Conservation (phyloP, 2,113 vertebrate genomes). For the Agelaius tricolor region DNA sequence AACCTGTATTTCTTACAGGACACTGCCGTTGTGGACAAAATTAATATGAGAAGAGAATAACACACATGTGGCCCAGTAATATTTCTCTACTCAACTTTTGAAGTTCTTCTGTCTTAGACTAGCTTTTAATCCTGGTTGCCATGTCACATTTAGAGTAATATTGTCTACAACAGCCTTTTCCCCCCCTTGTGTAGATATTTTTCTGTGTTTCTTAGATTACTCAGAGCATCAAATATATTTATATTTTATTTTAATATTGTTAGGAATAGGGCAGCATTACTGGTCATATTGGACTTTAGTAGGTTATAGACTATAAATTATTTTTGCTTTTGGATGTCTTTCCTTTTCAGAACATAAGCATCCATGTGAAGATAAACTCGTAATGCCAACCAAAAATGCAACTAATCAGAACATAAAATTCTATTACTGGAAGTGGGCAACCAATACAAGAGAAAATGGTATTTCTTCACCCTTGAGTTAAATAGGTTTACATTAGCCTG, state of each 20-base stretch:
- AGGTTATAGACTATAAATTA: not conserved
- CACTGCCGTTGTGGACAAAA: not conserved
- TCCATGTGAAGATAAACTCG: not conserved
- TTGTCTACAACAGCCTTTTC: too few species aligned
- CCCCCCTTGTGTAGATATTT: not conserved
- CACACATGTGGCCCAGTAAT: fast-evolving
- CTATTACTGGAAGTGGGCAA: not conserved
- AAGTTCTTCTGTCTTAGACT: not conserved
- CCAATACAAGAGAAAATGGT: not conserved
- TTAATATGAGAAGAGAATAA: not conserved
- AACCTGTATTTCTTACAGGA: not conserved
- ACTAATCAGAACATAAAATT: not conserved
- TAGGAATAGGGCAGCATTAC: not conserved
- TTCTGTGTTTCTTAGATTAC: not conserved
- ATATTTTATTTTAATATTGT: not conserved
- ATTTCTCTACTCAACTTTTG: not conserved
- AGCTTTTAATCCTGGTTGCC: not conserved
- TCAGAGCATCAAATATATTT: not conserved
- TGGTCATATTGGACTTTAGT: fast-evolving
- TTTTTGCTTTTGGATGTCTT: not conserved
- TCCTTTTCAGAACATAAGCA: not conserved
- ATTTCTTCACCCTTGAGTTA: not conserved
- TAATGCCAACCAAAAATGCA: not conserved
- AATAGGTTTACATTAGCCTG: not conserved
- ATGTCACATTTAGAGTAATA: not conserved